Conservation (phyloP, 2,113 vertebrate genomes). For the Ardeotis arabs region DNA sequence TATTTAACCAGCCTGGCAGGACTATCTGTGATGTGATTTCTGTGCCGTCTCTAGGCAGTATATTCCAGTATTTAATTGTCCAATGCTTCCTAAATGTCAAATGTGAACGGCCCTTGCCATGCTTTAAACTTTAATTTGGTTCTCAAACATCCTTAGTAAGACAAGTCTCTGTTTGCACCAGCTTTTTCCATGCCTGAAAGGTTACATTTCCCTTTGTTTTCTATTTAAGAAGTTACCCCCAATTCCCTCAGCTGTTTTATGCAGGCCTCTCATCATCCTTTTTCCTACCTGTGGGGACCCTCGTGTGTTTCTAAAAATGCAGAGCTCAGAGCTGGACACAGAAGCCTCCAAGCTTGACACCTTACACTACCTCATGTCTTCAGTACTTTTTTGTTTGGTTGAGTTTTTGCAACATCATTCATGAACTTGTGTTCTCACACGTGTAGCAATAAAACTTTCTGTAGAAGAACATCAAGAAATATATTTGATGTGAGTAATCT, state of each 20-base stretch:
- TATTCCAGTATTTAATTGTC: not conserved
- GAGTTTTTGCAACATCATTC: not conserved
- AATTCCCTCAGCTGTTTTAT: not conserved
- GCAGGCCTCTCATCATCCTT: not conserved
- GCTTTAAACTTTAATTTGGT: not conserved
- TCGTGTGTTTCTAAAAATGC: not conserved
- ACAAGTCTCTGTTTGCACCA: not conserved
- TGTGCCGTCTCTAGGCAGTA: not conserved
- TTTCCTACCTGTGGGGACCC: not conserved
- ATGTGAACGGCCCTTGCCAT: not conserved
- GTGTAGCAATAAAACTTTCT: no score
- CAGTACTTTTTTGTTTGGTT: not conserved
- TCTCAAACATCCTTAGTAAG: fast-evolving
- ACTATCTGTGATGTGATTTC: fast-evolving
- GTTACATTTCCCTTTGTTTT: not conserved
- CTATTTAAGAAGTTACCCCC: fast-evolving
- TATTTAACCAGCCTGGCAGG: not conserved
- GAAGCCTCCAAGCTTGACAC: not conserved
- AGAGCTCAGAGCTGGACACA: not conserved
- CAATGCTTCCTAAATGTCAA: not conserved
- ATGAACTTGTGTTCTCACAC: not conserved
- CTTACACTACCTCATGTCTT: not conserved
- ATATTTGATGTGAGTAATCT: not conserved
- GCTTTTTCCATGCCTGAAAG: not conserved
- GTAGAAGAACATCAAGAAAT: no score